Percentiles rank a stretch among this genome's conserved stretches.
phyloP scores from a whole-genome alignment of 2,888 invertebrate genomes.

The Linnaemya tessellans region DNA sequence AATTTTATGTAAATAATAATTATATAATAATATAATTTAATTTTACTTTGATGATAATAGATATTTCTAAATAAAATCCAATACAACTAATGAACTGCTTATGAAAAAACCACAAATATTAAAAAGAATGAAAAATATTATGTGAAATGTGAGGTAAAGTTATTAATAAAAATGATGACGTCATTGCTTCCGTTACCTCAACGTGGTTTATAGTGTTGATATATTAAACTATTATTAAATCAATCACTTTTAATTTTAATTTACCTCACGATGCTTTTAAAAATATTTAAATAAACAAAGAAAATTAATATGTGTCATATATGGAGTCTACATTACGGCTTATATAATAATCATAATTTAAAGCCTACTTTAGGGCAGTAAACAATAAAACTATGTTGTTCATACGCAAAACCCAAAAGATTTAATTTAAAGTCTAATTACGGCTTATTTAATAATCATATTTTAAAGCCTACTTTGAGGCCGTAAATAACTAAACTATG shows the following conservation, averaged over 20 bases:
- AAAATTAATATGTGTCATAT: neutral
- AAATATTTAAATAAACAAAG: neutral
- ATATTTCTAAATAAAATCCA: too few species aligned
- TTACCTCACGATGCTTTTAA: neutral
- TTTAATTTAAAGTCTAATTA: too few species aligned
- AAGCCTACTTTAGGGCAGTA: slow-evolving; percentile 24
- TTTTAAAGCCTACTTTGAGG: slow-evolving; percentile 21
- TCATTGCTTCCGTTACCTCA: too few species aligned
- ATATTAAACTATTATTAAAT: neutral
- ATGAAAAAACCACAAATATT: too few species aligned
- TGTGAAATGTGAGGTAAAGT: neutral
- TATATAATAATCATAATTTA: neutral
- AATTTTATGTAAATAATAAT: too few species aligned
- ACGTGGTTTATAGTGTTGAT: too few species aligned
- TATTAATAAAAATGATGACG: too few species aligned
- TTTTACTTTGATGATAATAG: too few species aligned
- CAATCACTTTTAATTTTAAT: neutral
- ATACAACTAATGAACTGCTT: too few species aligned
- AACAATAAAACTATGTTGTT: neutral
- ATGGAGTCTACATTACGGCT: slow-evolving; percentile 34
- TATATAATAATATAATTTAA: too few species aligned
- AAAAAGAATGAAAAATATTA: too few species aligned
- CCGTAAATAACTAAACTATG: neutral
- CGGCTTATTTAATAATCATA: too few species aligned
- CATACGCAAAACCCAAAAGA: neutral